A percentile compares a stretch with the other conserved stretches of the same genome.
Evolutionary conservation across 2,113 vertebrate genomes (phyloP).

Genomic region (Trichechus manatus): DNA sequence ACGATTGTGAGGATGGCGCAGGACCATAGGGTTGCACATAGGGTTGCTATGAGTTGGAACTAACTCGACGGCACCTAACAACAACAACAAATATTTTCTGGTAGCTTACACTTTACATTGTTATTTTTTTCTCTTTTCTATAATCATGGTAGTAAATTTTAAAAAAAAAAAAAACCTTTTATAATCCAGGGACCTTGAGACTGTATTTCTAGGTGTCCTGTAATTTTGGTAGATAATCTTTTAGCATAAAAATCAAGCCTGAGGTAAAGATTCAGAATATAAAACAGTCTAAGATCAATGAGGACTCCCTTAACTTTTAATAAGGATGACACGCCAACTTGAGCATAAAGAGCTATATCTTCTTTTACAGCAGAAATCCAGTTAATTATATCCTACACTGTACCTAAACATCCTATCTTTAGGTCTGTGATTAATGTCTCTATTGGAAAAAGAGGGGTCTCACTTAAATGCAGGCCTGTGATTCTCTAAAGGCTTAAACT

Average conservation of each 20-base stretch:
- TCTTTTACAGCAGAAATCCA: not conserved
- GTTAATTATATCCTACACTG: not conserved
- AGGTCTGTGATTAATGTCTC: not conserved
- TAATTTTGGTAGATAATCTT: not conserved
- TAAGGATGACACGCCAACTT: not conserved
- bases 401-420: not conserved
- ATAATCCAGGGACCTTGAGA: not conserved
- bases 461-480: not conserved
- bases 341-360: not conserved
- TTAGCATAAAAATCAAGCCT: not conserved
- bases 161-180: not conserved
- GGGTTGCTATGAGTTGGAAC: too few relatives aligned
- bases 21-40: too few relatives aligned
- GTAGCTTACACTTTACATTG: not conserved
- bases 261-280: not conserved
- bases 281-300: not conserved
- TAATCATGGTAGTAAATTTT: not conserved
- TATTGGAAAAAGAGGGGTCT: not conserved
- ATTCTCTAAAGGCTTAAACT: constrained; percentile 2
- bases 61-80: too few relatives aligned
- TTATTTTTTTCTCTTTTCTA: not conserved
- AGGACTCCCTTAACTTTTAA: not conserved
- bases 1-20: too few relatives aligned
- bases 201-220: not conserved
- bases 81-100: not conserved